A percentile compares a stretch with the other conserved stretches of the same genome.
phyloP scores from a whole-genome alignment of 2,888 invertebrate genomes.

The Gastrophysa polygoni region DNA sequence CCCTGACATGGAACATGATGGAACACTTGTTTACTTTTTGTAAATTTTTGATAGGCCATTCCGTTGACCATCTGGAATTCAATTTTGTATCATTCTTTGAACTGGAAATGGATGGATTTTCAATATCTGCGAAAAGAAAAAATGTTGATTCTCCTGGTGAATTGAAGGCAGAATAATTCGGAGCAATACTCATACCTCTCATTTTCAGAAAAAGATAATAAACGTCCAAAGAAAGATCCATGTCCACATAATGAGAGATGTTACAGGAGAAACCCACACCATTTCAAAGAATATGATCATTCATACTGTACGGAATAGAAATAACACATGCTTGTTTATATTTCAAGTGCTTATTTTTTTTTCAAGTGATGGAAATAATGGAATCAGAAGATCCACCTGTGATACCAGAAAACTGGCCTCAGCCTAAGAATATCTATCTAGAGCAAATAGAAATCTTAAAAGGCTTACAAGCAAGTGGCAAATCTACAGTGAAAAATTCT shows the following conservation, averaged over 20 bases:
- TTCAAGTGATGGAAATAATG: slow-evolving; percentile 70
- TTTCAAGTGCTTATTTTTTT: neutral
- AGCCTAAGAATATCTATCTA: slow-evolving; percentile 62
- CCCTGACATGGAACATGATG: no score
- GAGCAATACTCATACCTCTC: neutral
- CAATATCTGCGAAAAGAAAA: slow-evolving; percentile 17
- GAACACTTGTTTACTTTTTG: no score
- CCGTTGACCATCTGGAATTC: neutral
- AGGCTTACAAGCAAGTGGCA: slow-evolving; percentile 9
- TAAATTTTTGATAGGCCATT: neutral
- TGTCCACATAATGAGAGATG: slow-evolving; percentile 82
- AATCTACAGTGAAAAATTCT: neutral
- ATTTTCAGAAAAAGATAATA: slow-evolving; percentile 31
- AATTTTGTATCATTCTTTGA: no score
- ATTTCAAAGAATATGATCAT: slow-evolving; percentile 82
- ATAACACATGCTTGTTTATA: neutral
- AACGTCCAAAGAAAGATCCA: slow-evolving; percentile 55
- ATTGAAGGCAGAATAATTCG: neutral
- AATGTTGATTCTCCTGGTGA: slow-evolving; percentile 1
- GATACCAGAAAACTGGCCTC: slow-evolving; percentile 63
- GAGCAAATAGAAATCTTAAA: slow-evolving; percentile 67
- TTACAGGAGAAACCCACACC: slow-evolving; percentile 83
- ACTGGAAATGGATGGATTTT: slow-evolving; percentile 10
- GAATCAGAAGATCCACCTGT: slow-evolving; percentile 57
- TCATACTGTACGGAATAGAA: slow-evolving; percentile 69